Evolutionary conservation across 2,113 vertebrate genomes (phyloP), one percentile per base, ranked within the genome.

Genomic region (Macrotus californicus): DNA sequence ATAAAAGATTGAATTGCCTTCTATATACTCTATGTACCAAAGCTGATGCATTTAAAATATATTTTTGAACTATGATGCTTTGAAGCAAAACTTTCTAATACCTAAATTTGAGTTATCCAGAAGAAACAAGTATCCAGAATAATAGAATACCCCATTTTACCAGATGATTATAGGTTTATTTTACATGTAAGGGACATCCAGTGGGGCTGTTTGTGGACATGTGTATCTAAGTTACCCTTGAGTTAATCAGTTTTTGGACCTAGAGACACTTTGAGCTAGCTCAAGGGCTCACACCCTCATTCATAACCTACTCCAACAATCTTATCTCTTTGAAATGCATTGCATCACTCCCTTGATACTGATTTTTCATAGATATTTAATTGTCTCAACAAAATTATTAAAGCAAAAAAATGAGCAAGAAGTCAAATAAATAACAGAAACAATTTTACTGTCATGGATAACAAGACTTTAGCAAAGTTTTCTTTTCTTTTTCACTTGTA

Each of bases 41-140:
- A 79, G 19, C 18, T 82, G 14, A 66, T 87, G 16, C 2, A 87
- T 69, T 66, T 69, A 76, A 92, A 91, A 79, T 82, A 26, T 46
- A 73, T 95, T 96, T 89, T 80, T 93, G 24, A 96, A 76, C n/a
- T 75, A 41, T 36, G 9, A 69, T 3, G 4, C 84, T 94, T 85
- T 59, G 19, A 86, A 94, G 52, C 3, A 91, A 91, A 96, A 14
- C 21, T 52, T 86, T 79, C 64, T 76, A 70, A 12, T 59, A 34
- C 13, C 29, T 67, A 72, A 41, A 11, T 84, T 89, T 31, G 36
- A 82, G 80, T 79, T 61, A 48, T 21, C 6, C 41, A 75, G 22
- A 91, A 91, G 16, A 94, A 72, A 87, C 14, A 12, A 19, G 26
- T 82, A 26, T 48, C 43, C 29, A 59, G 36, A 76, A 48, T 48